Base-by-base conservation (phyloP, 2,888 invertebrate species). In the Eurytoma californica region DNA sequence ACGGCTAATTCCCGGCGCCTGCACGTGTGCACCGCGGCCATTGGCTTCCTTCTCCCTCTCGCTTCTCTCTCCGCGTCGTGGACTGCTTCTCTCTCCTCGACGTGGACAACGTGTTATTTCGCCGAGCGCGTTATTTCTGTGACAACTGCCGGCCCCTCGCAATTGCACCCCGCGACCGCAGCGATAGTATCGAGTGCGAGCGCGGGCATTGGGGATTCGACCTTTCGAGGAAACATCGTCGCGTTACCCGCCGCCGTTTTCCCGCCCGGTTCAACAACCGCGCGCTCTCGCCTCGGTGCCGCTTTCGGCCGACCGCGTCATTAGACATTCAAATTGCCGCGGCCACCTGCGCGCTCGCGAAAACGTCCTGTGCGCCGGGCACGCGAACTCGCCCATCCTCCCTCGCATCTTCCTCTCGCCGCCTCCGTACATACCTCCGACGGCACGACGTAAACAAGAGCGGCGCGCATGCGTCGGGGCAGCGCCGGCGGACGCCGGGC, bases 401-500 rank as follows among this genome's bases (percentile, higher is more conserved):
- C 47, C 57, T n/a, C 55, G 63, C 78, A 57, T 70, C 61, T 60
- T 39, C 53, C 82, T 73, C 78, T 83, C 81, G 74, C 81, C 75
- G 75, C 81, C 84, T 83, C 86, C 85, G 85, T 2, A 24, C 24
- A n/a, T n/a, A 24, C 24, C 24, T 24, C 24, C 24, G 24, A 24
- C 24, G 24, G 24, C 24, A 84, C 86, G 87, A 88, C 87, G 87
- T 89, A 89, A 89, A 89, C 89, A 89, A 88, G 85, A 77, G 49
- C 3, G 60, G 39, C 77, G 87, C 88, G 89, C 88, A 86, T 85
- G 88, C 88, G 88, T 76, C 51, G 67, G 67, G 73, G 80, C 82
- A n/a, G 2, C 39, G 9, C 16, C 28, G 28, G 24, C 58, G 24
- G 14, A 5, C 16, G 65, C 39, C 30, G 12, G 14, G 66, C 30